Evolutionary conservation across 2,888 invertebrate species (phyloP).

Genomic region (Lissocephala sabroskyi): DNA sequence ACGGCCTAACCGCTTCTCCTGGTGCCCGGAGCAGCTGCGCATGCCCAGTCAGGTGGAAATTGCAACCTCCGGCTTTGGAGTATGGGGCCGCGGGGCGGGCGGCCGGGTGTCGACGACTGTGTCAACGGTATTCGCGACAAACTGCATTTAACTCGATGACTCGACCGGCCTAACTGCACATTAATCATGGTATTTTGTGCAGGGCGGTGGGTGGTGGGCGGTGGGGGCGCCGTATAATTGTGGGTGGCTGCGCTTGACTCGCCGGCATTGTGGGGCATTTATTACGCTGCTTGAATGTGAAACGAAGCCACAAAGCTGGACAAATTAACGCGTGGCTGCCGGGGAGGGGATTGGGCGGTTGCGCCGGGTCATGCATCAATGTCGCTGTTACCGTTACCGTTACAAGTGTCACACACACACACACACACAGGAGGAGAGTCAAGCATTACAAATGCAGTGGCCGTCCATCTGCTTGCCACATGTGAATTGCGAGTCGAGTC

Average conservation of each 20-base stretch:
- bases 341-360: background rate
- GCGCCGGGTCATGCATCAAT: conserved; percentile 51
- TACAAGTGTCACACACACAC: background rate
- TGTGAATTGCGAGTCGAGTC: conserved; percentile 9
- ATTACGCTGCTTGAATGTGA: conserved; percentile 47
- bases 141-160: no score
- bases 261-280: conserved; percentile 44
- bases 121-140: no score
- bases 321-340: conserved; percentile 45
- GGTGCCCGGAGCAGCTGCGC: no score
- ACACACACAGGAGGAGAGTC: background rate
- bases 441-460: conserved; percentile 28
- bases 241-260: conserved; percentile 12
- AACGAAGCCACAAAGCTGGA: conserved; percentile 40
- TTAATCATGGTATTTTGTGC: conserved; percentile 47
- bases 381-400: conserved; percentile 23
- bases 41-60: conserved; percentile 45
- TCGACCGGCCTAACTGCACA: conserved; percentile 40
- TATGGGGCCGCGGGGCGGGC: no score
- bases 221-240: conserved; percentile 17
- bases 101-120: no score
- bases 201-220: conserved; percentile 1
- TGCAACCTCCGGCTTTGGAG: conserved; percentile 27
- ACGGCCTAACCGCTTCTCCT: no score
- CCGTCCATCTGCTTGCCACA: conserved; percentile 43